phyloP scores from a whole-genome alignment of 2,888 invertebrate species.

The Tetramorium bicarinatum region DNA sequence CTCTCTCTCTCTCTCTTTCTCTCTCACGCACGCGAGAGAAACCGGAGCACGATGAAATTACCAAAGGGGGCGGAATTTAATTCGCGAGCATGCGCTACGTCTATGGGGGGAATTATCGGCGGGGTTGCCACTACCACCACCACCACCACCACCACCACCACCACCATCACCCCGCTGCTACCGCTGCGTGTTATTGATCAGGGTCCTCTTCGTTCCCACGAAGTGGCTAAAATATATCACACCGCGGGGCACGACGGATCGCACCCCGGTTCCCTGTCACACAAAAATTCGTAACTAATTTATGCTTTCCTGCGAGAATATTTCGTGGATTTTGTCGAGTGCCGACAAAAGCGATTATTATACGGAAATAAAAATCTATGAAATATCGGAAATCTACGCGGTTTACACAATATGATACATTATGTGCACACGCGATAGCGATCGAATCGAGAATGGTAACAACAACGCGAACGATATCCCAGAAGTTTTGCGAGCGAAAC shows the following conservation, averaged over 20 bases:
- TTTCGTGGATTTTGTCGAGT: not conserved
- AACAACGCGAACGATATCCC: not conserved
- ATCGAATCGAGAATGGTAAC: not conserved
- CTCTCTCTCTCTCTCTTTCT: too few species aligned
- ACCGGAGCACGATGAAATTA: conserved; percentile 59
- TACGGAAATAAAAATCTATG: not conserved
- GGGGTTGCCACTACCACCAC: conserved; percentile 67
- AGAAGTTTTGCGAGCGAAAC: not conserved
- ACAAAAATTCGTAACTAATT: conserved; percentile 26
- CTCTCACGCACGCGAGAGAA: conserved; percentile 40
- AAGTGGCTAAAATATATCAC: conserved; percentile 68
- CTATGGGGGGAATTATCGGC: conserved; percentile 70
- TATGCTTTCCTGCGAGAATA: not conserved
- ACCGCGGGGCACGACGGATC: conserved; percentile 53
- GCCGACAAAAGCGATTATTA: not conserved
- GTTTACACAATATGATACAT: not conserved
- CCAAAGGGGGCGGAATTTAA: conserved; percentile 69
- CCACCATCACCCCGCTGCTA: conserved; percentile 52
- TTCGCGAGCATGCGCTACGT: conserved; percentile 75
- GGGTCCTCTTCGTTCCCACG: conserved; percentile 66
- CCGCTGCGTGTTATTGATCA: conserved; percentile 77
- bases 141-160: conserved; percentile 9
- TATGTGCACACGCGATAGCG: not conserved
- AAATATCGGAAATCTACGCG: not conserved
- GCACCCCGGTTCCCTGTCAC: not conserved